Conservation (phyloP, 2,888 invertebrate genomes). For the Gonocerus acuteangulatus region DNA sequence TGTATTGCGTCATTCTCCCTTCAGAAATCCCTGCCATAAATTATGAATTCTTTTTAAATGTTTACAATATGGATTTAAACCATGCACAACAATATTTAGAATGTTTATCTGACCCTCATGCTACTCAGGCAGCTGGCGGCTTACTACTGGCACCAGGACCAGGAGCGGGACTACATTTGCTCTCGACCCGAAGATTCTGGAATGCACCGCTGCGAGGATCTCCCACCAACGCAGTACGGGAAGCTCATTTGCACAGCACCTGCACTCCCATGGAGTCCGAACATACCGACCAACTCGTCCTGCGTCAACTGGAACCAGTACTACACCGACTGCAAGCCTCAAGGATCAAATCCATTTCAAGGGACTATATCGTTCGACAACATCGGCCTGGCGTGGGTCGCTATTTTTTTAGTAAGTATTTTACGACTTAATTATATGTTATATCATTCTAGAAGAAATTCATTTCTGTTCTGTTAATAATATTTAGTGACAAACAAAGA, state of each 20-base stretch:
- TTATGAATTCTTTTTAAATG: no score
- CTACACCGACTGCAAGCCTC: constrained; percentile 87
- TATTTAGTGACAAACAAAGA: no score
- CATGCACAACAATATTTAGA: no score
- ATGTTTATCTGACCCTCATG: no score
- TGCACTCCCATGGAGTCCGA: constrained; percentile 51
- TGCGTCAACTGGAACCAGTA: constrained; percentile 99
- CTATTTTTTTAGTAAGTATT: constrained; percentile 95
- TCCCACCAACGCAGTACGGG: constrained; percentile 69
- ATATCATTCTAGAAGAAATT: not conserved
- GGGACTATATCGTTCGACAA: constrained; percentile 99
- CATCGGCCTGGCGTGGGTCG: constrained; percentile 99
- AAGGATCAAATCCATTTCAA: constrained; percentile 93
- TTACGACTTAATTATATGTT: no score
- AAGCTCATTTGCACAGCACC: constrained; percentile 69
- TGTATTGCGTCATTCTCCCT: no score
- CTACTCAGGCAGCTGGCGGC: constrained; percentile 58
- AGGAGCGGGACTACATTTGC: constrained; percentile 95
- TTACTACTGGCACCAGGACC: constrained; percentile 73
- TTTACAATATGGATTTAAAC: no score
- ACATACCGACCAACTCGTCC: constrained; percentile 60
- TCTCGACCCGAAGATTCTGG: constrained; percentile 86
- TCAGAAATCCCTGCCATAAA: no score
- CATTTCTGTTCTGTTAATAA: not conserved
- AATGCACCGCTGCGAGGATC: constrained; percentile 81